Conservation (phyloP, 1,140 invertebrate genomes). For the Saccostrea glomerata region DNA sequence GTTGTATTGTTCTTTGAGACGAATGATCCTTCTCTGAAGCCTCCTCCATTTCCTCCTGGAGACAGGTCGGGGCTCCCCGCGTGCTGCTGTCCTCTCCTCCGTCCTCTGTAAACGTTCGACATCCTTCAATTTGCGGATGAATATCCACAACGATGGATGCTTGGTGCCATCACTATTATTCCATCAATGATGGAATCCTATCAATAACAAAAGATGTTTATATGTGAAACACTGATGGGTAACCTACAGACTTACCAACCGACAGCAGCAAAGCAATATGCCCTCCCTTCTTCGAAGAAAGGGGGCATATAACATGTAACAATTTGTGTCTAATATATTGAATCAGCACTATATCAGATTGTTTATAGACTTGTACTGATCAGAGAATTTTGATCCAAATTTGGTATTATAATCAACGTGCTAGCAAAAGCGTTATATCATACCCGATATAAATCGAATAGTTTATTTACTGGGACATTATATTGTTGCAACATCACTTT, state of each 20-base stretch:
- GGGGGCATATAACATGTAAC: no score
- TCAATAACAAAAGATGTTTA: background rate
- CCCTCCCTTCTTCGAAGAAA: no score
- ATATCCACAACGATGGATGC: constrained; percentile 49
- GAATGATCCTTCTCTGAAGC: background rate
- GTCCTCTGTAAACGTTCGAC: constrained; percentile 6
- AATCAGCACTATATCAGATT: no score
- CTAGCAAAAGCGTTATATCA: background rate
- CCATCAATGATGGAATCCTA: constrained; percentile 45
- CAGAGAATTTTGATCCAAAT: background rate
- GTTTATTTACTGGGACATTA: no score
- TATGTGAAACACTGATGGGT: no score
- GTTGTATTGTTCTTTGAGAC: constrained; percentile 25
- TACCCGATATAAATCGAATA: background rate
- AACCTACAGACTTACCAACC: no score
- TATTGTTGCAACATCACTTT: no score
- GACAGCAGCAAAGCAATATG: no score
- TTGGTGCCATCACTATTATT: constrained; percentile 32
- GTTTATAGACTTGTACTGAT: background rate
- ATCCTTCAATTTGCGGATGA: constrained; percentile 47
- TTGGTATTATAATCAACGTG: background rate
- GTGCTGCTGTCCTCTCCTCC: background rate
- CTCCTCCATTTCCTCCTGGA: constrained; percentile 20
- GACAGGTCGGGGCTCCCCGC: background rate
- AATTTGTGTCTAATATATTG: no score